These are phyloP conservation scores for Candidula unifasciata DNA, from an alignment of 2,888 invertebrate genomes.

Conservation along the genomic window DNA sequence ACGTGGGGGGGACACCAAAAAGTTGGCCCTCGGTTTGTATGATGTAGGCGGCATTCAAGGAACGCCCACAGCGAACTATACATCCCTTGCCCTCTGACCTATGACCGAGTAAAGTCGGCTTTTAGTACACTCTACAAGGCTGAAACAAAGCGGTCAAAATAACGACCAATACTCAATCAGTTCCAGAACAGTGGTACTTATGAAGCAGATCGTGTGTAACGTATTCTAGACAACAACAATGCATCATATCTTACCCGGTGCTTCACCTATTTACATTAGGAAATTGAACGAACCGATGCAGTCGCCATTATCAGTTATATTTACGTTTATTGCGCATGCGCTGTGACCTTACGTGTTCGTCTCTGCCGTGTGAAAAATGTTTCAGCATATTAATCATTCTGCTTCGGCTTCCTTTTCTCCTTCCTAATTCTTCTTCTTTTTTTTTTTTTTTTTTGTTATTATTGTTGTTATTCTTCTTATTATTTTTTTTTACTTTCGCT, in stretches of 20 bases:
- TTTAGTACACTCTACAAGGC: not conserved
- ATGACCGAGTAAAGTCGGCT: not conserved
- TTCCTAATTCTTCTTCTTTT: too few relatives aligned
- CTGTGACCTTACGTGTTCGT: not conserved
- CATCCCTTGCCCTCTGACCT: slow-evolving; percentile 29
- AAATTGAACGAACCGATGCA: not conserved
- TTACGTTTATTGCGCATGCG: slow-evolving; percentile 28
- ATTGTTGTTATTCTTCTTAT: not conserved
- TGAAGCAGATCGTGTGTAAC: not conserved
- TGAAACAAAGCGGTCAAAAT: too few relatives aligned
- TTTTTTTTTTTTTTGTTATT: not conserved
- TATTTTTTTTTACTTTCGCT: not conserved
- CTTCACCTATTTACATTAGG: not conserved
- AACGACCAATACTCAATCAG: too few relatives aligned
- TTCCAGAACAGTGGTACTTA: not conserved
- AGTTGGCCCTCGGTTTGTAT: too few relatives aligned
- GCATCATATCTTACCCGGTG: not conserved
- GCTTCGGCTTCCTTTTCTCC: too few relatives aligned
- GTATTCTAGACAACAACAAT: not conserved
- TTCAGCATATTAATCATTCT: not conserved
- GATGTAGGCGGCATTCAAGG: not conserved
- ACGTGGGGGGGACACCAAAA: not conserved
- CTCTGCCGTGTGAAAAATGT: not conserved
- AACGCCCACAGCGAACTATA: slow-evolving; percentile 38
- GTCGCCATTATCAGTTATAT: slow-evolving; percentile 21